A percentile compares a stretch with the other conserved stretches of the same genome.
Conservation (phyloP, 2,113 vertebrate genomes). For the Hucho hucho region DNA sequence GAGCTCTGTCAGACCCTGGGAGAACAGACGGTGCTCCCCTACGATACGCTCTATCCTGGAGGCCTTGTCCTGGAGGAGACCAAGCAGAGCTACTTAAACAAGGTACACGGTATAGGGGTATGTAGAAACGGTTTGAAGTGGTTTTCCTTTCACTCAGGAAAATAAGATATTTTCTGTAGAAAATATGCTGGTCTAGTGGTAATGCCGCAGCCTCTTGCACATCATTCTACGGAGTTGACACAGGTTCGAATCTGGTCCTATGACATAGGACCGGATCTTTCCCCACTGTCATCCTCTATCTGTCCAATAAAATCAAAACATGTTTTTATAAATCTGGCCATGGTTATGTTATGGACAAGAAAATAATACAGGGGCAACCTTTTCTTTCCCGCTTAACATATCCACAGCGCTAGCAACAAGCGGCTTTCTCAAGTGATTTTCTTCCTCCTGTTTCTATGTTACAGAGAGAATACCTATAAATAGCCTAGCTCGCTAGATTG, state of each 20-base stretch:
- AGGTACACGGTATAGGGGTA: no score
- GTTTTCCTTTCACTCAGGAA: background rate
- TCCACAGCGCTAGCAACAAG: constrained; percentile 17
- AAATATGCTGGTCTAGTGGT: no score
- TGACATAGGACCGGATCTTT: no score
- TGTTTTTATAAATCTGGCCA: no score
- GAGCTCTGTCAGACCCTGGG: constrained; percentile 84
- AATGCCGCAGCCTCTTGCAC: no score
- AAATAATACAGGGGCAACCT: background rate
- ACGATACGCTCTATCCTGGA: constrained; percentile 89
- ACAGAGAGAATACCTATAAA: constrained; percentile 62
- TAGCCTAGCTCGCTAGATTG: constrained; percentile 40
- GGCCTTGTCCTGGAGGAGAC: constrained; percentile 83
- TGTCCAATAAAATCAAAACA: no score
- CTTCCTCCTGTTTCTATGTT: constrained; percentile 52
- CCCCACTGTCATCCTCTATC: no score
- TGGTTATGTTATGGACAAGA: no score
- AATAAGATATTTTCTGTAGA: background rate
- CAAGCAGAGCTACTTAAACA: constrained; percentile 17
- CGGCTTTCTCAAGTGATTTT: constrained; percentile 18
- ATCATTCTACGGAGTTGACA: no score
- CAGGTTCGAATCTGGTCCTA: no score
- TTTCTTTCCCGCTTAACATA: constrained; percentile 28
- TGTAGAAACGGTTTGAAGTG: background rate
- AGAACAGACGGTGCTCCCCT: constrained; percentile 91